Percentiles rank a stretch among this genome's conserved stretches.
These are phyloP conservation scores for Esox niger DNA, from an alignment of 2,113 vertebrate genomes.

Conservation along the genomic window DNA sequence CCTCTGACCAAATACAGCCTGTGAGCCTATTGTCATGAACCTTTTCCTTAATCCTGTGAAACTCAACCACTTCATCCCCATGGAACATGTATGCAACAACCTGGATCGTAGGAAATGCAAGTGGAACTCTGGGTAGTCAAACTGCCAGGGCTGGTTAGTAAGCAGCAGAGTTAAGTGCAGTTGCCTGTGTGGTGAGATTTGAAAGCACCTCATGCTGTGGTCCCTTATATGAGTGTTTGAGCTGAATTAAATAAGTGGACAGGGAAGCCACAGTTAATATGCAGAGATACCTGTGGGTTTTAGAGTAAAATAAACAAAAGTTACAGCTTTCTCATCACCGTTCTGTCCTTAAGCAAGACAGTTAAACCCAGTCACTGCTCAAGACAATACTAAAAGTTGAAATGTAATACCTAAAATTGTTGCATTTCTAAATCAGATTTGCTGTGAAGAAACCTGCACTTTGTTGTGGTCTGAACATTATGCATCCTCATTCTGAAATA, in stretches of 20 bases:
- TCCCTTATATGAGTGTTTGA: no score
- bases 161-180: not conserved
- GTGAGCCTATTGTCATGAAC: conserved; percentile 32
- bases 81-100: conserved; percentile 24
- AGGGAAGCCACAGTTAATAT: no score
- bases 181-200: not conserved
- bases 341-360: no score
- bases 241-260: no score
- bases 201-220: conserved; percentile 31
- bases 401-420: no score
- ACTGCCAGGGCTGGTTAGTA: not conserved
- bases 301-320: no score
- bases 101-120: conserved; percentile 29
- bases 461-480: no score
- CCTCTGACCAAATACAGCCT: conserved; percentile 33
- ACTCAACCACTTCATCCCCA: conserved; percentile 11
- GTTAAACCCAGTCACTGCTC: no score
- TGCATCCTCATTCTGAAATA: no score
- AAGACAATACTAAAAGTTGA: no score
- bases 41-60: conserved; percentile 20
- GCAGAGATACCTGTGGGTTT: no score
- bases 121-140: conserved; percentile 14
- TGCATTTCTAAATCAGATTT: not conserved
- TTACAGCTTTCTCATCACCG: no score
- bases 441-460: not conserved